A percentile compares a stretch with the other conserved stretches of the same genome.
These are phyloP conservation scores for Passer montanus DNA, from an alignment of 2,113 vertebrate genomes.

Conservation along the genomic window DNA sequence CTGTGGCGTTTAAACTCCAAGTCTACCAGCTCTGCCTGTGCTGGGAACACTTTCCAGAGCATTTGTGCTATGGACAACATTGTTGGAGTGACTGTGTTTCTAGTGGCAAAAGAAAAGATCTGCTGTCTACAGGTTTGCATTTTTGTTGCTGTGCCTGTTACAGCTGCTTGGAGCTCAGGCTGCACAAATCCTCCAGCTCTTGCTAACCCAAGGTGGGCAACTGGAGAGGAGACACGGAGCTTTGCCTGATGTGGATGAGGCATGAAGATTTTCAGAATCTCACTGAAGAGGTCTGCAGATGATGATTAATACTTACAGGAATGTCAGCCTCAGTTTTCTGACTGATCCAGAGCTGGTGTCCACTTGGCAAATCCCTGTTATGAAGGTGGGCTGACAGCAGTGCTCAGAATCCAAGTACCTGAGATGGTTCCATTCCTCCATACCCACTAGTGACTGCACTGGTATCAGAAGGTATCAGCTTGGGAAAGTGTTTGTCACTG, in stretches of 20 bases:
- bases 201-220: not conserved
- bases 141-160: not conserved
- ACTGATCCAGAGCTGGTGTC: not conserved
- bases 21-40: not conserved
- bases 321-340: not conserved
- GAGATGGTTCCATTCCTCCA: not conserved
- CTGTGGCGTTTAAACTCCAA: not conserved
- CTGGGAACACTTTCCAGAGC: not conserved
- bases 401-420: not conserved
- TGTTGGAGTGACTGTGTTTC: not conserved
- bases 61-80: not conserved
- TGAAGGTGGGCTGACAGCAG: not conserved
- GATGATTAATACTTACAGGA: not conserved
- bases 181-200: not conserved
- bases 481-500: not conserved
- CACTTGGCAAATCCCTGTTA: not conserved
- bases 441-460: not conserved
- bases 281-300: not conserved
- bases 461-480: not conserved
- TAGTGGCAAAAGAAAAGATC: not conserved
- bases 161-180: not conserved
- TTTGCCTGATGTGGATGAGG: not conserved
- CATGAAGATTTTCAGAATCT: not conserved
- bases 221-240: not conserved
- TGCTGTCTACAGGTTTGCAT: not conserved